phyloP scores from a whole-genome alignment of 92 coral and sea anemone genomes.

The Epizoanthus scotinus region DNA sequence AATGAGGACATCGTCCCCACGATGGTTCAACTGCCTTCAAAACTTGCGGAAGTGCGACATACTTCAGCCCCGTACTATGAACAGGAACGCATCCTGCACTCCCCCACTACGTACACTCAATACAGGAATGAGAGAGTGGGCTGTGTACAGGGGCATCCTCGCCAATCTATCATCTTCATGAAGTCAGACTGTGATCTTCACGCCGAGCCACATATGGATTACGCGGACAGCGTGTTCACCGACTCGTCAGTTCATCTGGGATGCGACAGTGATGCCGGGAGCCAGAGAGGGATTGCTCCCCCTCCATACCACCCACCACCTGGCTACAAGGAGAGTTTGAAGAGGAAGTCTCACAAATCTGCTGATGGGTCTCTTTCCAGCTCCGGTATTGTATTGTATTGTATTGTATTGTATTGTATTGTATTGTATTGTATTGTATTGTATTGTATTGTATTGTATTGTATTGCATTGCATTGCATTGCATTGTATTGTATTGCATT shows the following conservation, averaged over 20 bases:
- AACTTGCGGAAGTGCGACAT: neutral
- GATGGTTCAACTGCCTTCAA: neutral
- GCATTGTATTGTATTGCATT: neutral
- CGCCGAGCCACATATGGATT: conserved; percentile 58
- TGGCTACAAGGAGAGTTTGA: conserved; percentile 57
- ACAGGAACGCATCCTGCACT: neutral
- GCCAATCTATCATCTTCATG: conserved; percentile 48
- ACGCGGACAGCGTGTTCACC: conserved; percentile 70
- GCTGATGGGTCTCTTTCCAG: conserved; percentile 40
- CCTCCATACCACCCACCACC: conserved; percentile 79
- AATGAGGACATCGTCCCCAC: neutral
- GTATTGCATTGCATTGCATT: conserved; percentile 35
- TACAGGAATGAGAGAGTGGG: conserved; percentile 33
- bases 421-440: too few species aligned
- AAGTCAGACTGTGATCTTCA: conserved; percentile 42
- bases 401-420: conserved; percentile 28
- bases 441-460: neutral
- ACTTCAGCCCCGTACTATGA: neutral
- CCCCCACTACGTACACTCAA: conserved; percentile 38
- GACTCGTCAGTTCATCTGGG: conserved; percentile 41
- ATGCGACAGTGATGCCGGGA: conserved; percentile 35
- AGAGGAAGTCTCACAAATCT: conserved; percentile 53
- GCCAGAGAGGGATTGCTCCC: conserved; percentile 44
- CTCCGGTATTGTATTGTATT: conserved; percentile 40
- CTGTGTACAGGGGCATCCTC: conserved; percentile 43